A percentile compares a stretch with the other conserved stretches of the same genome.
These are phyloP conservation scores for Phytoseiulus persimilis DNA, from an alignment of 2,888 invertebrate genomes.

Conservation along the genomic window DNA sequence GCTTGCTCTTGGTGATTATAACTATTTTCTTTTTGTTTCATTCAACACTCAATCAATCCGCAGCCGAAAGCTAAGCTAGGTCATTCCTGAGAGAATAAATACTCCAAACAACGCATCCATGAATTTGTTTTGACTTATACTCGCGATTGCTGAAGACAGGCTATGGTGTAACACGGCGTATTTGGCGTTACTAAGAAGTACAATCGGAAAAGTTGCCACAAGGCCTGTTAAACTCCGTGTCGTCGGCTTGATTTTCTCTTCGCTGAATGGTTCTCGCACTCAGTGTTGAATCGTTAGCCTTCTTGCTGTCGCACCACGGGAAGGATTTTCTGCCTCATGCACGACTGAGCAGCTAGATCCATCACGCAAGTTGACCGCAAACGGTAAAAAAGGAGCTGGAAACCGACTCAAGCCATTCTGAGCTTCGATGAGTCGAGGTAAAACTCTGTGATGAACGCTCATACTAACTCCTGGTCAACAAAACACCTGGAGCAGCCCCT, in stretches of 20 bases:
- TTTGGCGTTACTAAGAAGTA: neutral
- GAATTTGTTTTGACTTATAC: no score
- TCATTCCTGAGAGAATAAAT: no score
- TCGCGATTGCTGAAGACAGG: no score
- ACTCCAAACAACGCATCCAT: no score
- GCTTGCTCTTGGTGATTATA: neutral
- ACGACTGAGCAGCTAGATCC: neutral
- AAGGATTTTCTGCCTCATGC: neutral
- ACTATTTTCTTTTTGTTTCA: neutral
- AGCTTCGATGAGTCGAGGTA: no score
- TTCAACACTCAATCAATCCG: neutral
- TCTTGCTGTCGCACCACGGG: neutral
- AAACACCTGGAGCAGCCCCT: no score
- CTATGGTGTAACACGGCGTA: no score
- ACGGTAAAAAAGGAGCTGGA: neutral
- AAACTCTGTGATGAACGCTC: no score
- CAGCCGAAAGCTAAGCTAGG: neutral
- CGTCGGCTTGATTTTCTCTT: neutral
- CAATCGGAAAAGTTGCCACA: neutral
- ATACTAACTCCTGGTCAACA: no score
- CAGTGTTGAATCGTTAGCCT: neutral
- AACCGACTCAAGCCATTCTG: neutral
- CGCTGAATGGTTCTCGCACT: neutral
- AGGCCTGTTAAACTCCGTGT: neutral
- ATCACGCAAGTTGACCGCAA: neutral